Percentiles rank a stretch among this genome's conserved stretches.
These are phyloP conservation scores for Cryptophagus acutangulus DNA, from an alignment of 2,888 invertebrate genomes.

Conservation along the genomic window DNA sequence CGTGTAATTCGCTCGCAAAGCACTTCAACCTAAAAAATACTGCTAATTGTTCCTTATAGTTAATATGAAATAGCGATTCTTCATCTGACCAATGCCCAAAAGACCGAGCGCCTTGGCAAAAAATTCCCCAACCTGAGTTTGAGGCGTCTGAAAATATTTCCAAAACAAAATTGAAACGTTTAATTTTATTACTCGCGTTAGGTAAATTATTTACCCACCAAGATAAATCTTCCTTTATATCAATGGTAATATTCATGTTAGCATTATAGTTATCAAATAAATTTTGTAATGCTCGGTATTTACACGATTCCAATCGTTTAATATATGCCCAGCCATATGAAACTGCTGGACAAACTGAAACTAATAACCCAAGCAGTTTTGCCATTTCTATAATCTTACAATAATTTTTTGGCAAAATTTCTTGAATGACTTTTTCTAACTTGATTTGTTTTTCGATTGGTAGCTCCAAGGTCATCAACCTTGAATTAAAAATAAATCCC, in stretches of 20 bases:
- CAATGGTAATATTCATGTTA: constrained; percentile 14
- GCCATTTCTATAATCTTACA: constrained; percentile 26
- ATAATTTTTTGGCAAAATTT: neutral
- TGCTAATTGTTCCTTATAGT: constrained; percentile 26
- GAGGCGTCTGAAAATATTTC: constrained; percentile 28
- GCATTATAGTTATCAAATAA: constrained; percentile 16
- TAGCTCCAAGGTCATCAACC: constrained; percentile 14
- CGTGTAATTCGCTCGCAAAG: constrained; percentile 18
- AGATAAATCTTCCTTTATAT: constrained; percentile 19
- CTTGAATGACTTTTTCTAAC: constrained; percentile 7
- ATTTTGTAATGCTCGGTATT: constrained; percentile 18
- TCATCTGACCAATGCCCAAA: constrained; percentile 20
- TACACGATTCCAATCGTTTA: constrained; percentile 19
- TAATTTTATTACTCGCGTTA: constrained; percentile 13
- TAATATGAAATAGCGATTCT: constrained; percentile 23
- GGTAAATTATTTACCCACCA: too few species aligned
- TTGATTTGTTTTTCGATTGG: constrained; percentile 11
- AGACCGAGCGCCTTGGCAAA: constrained; percentile 12
- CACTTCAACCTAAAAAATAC: constrained; percentile 23
- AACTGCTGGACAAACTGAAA: constrained; percentile 27
- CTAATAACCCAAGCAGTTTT: constrained; percentile 21
- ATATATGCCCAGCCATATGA: constrained; percentile 24
- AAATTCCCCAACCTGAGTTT: constrained; percentile 23
- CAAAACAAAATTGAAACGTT: constrained; percentile 5
- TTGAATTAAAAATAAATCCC: constrained; percentile 22